Evolutionary conservation across 2,888 invertebrate genomes (phyloP), one percentile per base, ranked within the genome.

Genomic region (Venustoraphidia nigricollis): DNA sequence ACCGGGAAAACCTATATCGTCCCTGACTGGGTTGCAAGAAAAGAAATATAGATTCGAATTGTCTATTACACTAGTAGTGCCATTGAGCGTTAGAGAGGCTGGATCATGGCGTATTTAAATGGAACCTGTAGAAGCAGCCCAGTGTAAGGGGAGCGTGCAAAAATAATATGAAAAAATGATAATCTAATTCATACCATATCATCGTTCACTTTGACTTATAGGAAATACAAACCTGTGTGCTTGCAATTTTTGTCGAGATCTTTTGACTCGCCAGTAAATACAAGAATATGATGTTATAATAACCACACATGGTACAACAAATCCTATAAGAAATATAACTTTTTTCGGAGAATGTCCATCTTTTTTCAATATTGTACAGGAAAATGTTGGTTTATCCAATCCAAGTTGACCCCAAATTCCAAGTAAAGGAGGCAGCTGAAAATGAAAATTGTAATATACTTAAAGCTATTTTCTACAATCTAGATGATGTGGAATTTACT

Each of bases 381-480:
- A 91, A 64, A 91, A 92, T 2, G 90, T 88, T 14, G 76, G 72
- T 34, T 75, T 70, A 56, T 90, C 83, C 37, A 90, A 68, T 0
- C 91, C 92, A 52, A 93, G 72, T 56, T 76, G 78, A 11, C 92
- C 92, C 91, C 91, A 92, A 13, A 86, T 67, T 46, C 83, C 89
- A 9, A 88, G 65, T 17, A 89, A 69, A 0, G 91, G 85, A 5
- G 88, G 89, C 27, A 88, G 65, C 75, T 89, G 68, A 34, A 73
- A 66, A 0, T 62, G 57, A 53, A 70, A 66, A 27, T 27, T 27
- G 3, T 27, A 27, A 6, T 27, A 27, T 27, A 3, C 17, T 3
- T 17, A 27, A 27, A 27, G 27, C 3, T 27, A 5, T 27, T 27
- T 27, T 27, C 27, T 17, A 17, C 3, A 3, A 17, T 17, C 17